Evolutionary conservation across 2,113 vertebrate genomes (phyloP), one percentile per base, ranked within the genome.

Genomic region (Daboia siamensis): DNA sequence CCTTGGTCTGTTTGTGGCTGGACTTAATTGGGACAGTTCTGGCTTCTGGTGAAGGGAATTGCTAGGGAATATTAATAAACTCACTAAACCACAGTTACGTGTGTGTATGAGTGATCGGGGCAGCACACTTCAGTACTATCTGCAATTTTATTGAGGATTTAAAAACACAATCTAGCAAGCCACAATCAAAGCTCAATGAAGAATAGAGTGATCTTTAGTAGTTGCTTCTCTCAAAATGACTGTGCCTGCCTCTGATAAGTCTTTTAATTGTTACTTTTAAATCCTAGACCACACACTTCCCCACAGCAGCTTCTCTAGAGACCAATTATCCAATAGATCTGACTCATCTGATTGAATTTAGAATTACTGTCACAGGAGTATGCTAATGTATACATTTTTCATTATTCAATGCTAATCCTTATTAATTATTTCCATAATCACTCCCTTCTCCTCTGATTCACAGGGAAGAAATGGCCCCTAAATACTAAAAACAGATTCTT

Each of bases 141-240:
- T 95, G 61, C 92, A 94, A 95, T 93, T 95, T 97, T 96, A 96
- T 87, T 94, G 94, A 93, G 84, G 86, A 93, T 94, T 95, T 96
- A 96, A 93, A 95, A 96, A 94, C 46, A 88, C 7, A 52, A 93
- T 93, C 39, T 56, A 55, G 33, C 57, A 61, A 69, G 7, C 74
- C 20, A 26, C 44, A 56, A n/a, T 90, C 88, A 46, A 94, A 92
- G 59, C n/a, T 93, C 94, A 92, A 46, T n/a, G 24, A 48, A 69
- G 21, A 24, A 26, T 24, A 26, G 46, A 54, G 33, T n/a, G 26
- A 93, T 21, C 86, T 54, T 12, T 88, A 52, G 23, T 39, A 52
- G 92, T 85, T 87, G 9, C 91, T 89, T 51, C 1, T 87, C 94
- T 52, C 80, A 54, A 52, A 92, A 0, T 4, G 91, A 5, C 90